Conservation (phyloP, 2,797 vertebrate species). For the Chromobotia macracanthus region DNA sequence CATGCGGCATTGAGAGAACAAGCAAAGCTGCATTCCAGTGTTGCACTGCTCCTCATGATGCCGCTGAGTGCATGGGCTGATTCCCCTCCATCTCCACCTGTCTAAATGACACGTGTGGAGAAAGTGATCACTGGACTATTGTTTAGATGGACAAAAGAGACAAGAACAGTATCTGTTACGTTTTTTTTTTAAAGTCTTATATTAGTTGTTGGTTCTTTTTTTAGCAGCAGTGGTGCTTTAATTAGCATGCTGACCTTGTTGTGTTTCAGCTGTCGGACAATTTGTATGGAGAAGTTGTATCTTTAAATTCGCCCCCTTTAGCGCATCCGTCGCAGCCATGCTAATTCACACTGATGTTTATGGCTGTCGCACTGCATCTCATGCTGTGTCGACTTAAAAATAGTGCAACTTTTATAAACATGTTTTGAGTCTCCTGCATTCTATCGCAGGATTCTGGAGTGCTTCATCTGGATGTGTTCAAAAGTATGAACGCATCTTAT, state of each 20-base stretch:
- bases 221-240: background rate
- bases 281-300: too few relatives aligned
- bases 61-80: background rate
- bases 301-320: background rate
- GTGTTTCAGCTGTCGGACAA: too few relatives aligned
- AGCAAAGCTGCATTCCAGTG: conserved; percentile 21
- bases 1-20: conserved; percentile 25
- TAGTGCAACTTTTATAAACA: too few relatives aligned
- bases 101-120: background rate
- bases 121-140: background rate
- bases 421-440: too few relatives aligned
- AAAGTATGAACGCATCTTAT: too few relatives aligned
- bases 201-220: background rate
- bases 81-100: conserved; percentile 5
- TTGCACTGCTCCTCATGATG: background rate
- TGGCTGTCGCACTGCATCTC: background rate
- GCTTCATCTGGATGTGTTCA: too few relatives aligned
- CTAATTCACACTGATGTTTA: background rate
- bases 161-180: background rate
- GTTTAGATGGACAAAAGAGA: background rate
- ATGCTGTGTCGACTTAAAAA: too few relatives aligned
- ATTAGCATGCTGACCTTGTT: too few relatives aligned
- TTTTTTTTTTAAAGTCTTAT: background rate
- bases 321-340: background rate
- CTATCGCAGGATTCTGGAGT: too few relatives aligned